Evolutionary conservation across 2,797 vertebrate species (phyloP), one percentile per base, ranked within the genome.

Genomic region (Diceros bicornis): DNA sequence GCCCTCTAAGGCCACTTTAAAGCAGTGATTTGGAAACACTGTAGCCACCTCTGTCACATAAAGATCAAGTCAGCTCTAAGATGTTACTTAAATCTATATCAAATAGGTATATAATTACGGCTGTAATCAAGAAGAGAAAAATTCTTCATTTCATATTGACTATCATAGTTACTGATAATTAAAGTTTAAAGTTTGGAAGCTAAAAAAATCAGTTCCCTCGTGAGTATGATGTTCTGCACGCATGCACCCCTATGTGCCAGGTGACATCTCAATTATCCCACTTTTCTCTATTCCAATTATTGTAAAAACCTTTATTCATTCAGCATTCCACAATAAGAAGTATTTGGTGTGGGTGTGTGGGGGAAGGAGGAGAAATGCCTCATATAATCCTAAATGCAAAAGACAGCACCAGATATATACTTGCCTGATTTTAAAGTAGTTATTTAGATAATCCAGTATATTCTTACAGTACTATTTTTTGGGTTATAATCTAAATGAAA

Each of bases 361-460:
- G 41, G 8, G 27, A 47, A 27, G 17, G 27, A 87, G 32, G 29
- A 94, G 37, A 47, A 5, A 71, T 87, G 50, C 94, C 44, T 64
- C 25, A 93, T 71, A 57, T 4, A 89, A 52, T 66, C 17, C 37
- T 84, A 79, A 92, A 79, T 59, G 32, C 27, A 82, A 90, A 81
- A 95, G 13, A 32, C 27, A 90, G 6, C 9, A 64, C 50, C 52
- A 82, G 79, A 82, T 62, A 78, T 11, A 78, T 1, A 69, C 13
- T 4, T 50, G 34, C 8, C 29, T 86, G 9, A 52, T 57, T 94
- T 90, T 93, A 92, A 79, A 92, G 57, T 32, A 95, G 11, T 62
- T 75, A 64, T 77, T 55, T 32, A 64, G 82, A 71, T 77, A 68
- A 89, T 41, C 62, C 71, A 89, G 64, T 75, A 93, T 79, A 93